Evolutionary conservation across 2,888 invertebrate species (phyloP).

Genomic region (Chydorus sphaericus): DNA sequence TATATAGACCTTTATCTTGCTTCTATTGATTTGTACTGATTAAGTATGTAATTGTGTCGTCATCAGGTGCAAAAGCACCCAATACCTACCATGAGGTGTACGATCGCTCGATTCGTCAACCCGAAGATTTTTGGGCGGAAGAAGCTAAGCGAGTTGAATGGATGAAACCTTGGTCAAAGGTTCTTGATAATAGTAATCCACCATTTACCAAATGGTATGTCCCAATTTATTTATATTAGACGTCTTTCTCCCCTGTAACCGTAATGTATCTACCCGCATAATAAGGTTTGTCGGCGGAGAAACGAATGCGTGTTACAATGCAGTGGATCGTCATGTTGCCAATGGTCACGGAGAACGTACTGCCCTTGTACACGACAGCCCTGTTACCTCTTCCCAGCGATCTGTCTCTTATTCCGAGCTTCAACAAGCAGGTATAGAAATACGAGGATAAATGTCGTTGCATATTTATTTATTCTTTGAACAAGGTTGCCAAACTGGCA

Average conservation of each 20-base stretch:
- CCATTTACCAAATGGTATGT: conserved; percentile 83
- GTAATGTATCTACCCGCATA: no score
- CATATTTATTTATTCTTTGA: no score
- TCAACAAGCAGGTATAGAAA: no score
- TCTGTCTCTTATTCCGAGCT: conserved; percentile 69
- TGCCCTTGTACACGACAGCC: conserved; percentile 82
- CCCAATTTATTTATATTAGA: neutral
- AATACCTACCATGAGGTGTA: conserved; percentile 44
- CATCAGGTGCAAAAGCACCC: neutral
- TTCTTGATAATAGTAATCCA: conserved; percentile 64
- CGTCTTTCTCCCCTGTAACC: neutral
- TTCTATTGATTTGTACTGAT: neutral
- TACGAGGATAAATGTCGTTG: no score
- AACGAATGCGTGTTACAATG: conserved; percentile 83
- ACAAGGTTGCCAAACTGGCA: conserved; percentile 55
- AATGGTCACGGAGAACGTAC: conserved; percentile 59
- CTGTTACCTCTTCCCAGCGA: conserved; percentile 58
- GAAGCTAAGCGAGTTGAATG: conserved; percentile 59
- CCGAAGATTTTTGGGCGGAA: conserved; percentile 74
- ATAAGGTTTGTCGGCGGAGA: conserved; percentile 76
- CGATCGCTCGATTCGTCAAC: conserved; percentile 51
- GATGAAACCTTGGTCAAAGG: conserved; percentile 69
- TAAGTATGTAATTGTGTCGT: neutral
- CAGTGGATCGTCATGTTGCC: conserved; percentile 74
- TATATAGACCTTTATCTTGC: no score